Base-by-base conservation (phyloP, 2,113 vertebrate genomes). In the Verasper variegatus region DNA sequence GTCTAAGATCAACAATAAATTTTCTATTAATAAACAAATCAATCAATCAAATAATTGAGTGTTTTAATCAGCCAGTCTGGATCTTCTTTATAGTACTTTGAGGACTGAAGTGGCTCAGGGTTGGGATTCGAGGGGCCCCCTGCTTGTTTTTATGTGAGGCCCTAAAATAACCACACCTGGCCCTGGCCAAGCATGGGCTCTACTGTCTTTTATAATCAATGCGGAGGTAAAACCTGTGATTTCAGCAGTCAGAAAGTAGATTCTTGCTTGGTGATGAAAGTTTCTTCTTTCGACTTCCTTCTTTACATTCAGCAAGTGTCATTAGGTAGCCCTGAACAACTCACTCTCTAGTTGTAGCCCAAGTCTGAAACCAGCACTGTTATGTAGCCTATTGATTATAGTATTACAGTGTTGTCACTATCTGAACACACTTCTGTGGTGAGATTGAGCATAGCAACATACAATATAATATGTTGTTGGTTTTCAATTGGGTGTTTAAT, bases 361-460 rank as follows among this genome's bases (percentile, higher is more conserved):
- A 71, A 68, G 61, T 82, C 54, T 51, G 51, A 65, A 74, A 86
- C 85, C 85, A 89, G 83, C 87, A 76, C 58, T 76, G 63, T 21
- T 75, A 68, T 76, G 88, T 88, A 87, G 84, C 80, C 67, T 45
- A 58, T 42, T 9, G 13, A 45, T 49, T 51, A 47, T 35, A 17
- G n/a, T 21, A 60, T 27, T 40, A 57, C 54, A 47, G 45, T 45
- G 2, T 66, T 55, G 47, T 68, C 24, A 65, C 17, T 24, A 17
- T 71, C 54, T 69, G 52, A 55, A 52, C 42, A 49, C 45, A 45
- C 13, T 9, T 26, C 68, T 37, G 76, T 74, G 59, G 54, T 9
- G 6, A 56, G 47, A 69, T 60, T 52, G 51, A 71, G 56, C 51
- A 71, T 24, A 59, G 52, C 4, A 49, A 27, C 45, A 11, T 23